These are phyloP conservation scores for Pheosia tremula DNA, from an alignment of 2,888 invertebrate genomes.

Conservation along the genomic window DNA sequence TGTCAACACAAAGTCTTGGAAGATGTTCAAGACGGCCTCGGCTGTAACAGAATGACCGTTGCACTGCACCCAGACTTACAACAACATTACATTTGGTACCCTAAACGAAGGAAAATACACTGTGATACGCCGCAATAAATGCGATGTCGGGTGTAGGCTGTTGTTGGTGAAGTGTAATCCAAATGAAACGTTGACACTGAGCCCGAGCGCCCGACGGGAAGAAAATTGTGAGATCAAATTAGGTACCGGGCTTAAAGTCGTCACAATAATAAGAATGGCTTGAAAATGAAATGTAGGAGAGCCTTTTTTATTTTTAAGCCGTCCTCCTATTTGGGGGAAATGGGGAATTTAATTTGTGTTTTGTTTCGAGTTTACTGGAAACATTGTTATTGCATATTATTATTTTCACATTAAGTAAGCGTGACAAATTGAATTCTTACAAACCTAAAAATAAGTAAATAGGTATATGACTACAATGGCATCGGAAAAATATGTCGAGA, in stretches of 20 bases:
- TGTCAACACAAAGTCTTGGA: slow-evolving; percentile 68
- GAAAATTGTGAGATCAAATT: slow-evolving; percentile 80
- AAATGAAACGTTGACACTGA: slow-evolving; percentile 79
- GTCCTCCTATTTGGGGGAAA: slow-evolving; percentile 17
- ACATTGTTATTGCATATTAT: background rate
- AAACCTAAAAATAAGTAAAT: too few relatives aligned
- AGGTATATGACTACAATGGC: too few relatives aligned
- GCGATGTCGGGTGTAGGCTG: slow-evolving; percentile 21
- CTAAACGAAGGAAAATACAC: slow-evolving; percentile 31
- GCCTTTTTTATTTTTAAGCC: slow-evolving; percentile 33
- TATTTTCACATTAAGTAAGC: too few relatives aligned
- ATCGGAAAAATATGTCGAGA: too few relatives aligned
- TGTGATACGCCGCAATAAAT: slow-evolving; percentile 32
- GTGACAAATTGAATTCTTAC: too few relatives aligned
- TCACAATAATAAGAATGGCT: slow-evolving; percentile 68
- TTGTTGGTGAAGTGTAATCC: slow-evolving; percentile 64
- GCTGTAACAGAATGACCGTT: slow-evolving; percentile 70
- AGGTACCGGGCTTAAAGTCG: slow-evolving; percentile 66
- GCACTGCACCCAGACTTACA: slow-evolving; percentile 55
- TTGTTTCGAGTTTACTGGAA: slow-evolving; percentile 13
- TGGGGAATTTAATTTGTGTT: slow-evolving; percentile 35
- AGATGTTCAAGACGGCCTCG: slow-evolving; percentile 65
- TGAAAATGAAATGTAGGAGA: slow-evolving; percentile 57
- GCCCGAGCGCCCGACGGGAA: slow-evolving; percentile 63
- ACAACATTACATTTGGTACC: slow-evolving; percentile 33